Conservation (phyloP, 2,113 vertebrate species). For the Callipepla squamata region DNA sequence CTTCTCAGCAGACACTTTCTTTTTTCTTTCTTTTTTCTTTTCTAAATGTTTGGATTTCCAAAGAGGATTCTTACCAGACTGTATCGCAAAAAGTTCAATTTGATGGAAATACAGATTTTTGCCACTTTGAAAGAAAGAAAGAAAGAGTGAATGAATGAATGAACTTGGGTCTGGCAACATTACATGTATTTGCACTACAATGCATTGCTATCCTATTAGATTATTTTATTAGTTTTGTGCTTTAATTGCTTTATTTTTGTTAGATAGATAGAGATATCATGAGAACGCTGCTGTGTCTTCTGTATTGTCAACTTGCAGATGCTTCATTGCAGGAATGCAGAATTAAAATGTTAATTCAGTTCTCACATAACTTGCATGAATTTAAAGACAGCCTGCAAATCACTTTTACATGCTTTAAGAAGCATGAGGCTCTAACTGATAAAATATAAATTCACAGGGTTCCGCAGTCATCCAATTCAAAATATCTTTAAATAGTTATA, state of each 20-base stretch:
- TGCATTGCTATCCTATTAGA: constrained; percentile 90
- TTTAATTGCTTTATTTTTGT: constrained; percentile 89
- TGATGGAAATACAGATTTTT: constrained; percentile 85
- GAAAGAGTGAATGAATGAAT: constrained; percentile 89
- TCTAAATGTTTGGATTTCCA: constrained; percentile 85
- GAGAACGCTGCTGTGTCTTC: constrained; percentile 79
- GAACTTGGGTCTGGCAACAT: constrained; percentile 85
- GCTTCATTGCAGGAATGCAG: constrained; percentile 83
- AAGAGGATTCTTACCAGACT: constrained; percentile 86
- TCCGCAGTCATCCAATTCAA: constrained; percentile 9
- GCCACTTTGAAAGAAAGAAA: constrained; percentile 83
- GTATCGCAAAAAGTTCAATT: constrained; percentile 82
- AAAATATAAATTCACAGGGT: constrained; percentile 36
- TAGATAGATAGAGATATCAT: constrained; percentile 77
- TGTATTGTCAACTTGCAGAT: constrained; percentile 99
- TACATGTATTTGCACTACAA: constrained; percentile 92
- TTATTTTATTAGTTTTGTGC: constrained; percentile 88
- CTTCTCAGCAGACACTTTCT: constrained; percentile 81
- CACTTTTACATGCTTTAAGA: constrained; percentile 72
- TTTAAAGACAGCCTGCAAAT: constrained; percentile 80
- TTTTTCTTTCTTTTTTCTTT: constrained; percentile 72
- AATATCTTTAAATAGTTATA: constrained; percentile 44
- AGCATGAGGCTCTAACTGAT: constrained; percentile 77
- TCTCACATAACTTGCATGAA: constrained; percentile 84
- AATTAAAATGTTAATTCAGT: constrained; percentile 80